phyloP scores from a whole-genome alignment of 1,140 invertebrate genomes.

The Meloidogyne floridensis region DNA sequence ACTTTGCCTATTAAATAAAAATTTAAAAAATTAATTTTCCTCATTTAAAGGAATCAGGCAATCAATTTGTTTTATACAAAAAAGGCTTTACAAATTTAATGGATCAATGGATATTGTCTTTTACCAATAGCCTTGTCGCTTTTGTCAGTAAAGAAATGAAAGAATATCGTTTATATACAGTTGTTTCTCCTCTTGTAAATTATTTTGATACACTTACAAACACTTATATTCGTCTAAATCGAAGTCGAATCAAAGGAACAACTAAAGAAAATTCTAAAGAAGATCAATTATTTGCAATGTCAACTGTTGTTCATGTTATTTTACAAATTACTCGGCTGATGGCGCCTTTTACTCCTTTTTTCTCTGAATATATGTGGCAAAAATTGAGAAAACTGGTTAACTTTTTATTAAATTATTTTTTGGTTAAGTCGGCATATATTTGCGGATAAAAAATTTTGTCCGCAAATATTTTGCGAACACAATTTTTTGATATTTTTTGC shows the following conservation, averaged over 20 bases:
- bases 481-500: too few relatives aligned
- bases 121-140: constrained; percentile 85
- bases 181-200: constrained; percentile 86
- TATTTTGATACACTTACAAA: constrained; percentile 97
- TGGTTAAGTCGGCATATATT: not conserved
- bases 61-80: constrained; percentile 44
- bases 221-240: constrained; percentile 96
- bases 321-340: constrained; percentile 82
- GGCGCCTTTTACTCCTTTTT: constrained; percentile 94
- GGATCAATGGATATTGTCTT: constrained; percentile 96
- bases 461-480: too few relatives aligned
- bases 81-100: constrained; percentile 77
- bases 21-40: not conserved
- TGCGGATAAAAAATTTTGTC: too few relatives aligned
- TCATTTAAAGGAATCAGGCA: constrained; percentile 41
- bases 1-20: not conserved
- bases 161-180: constrained; percentile 89
- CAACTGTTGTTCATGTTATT: constrained; percentile 84
- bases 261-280: constrained; percentile 72
- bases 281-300: constrained; percentile 82
- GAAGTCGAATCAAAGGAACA: constrained; percentile 78
- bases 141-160: constrained; percentile 90
- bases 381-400: constrained; percentile 72
- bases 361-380: constrained; percentile 94
- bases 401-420: not conserved